phyloP scores from a whole-genome alignment of 64 coral and sea anemone genomes.

The Orbicella faveolata region DNA sequence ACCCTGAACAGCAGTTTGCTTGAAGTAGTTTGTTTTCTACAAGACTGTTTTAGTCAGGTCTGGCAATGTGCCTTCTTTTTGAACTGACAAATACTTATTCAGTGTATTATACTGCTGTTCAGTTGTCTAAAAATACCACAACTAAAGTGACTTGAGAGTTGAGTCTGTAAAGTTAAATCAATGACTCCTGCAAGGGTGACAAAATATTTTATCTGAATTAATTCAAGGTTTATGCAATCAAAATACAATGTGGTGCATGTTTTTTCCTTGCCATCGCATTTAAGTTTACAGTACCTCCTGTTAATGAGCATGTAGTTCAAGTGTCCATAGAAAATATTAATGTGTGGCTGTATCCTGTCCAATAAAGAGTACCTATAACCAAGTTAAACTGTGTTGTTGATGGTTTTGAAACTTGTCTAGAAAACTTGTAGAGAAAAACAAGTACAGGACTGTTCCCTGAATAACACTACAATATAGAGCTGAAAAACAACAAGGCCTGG shows the following conservation, averaged over 20 bases:
- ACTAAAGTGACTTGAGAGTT: not conserved
- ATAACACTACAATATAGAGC: no score
- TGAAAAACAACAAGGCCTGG: no score
- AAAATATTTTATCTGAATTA: constrained; percentile 9
- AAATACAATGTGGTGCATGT: constrained; percentile 1
- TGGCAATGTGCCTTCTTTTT: not conserved
- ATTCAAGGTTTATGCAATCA: not conserved
- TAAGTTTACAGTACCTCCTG: not conserved
- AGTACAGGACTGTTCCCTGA: no score
- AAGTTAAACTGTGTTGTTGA: not conserved
- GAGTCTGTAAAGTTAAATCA: not conserved
- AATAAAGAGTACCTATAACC: constrained; percentile 45
- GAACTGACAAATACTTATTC: not conserved
- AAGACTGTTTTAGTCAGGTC: not conserved
- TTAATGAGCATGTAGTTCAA: no score
- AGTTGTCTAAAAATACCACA: not conserved
- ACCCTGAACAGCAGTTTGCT: not conserved
- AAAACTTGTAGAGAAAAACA: no score
- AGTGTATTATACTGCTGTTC: not conserved
- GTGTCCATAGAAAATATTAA: constrained; percentile 18
- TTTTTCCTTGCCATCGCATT: constrained; percentile 20
- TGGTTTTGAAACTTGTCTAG: not conserved
- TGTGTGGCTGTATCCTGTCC: not conserved
- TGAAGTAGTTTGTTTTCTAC: not conserved
- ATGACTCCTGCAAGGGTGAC: not conserved